phyloP scores from a whole-genome alignment of 2,113 vertebrate species.

The Progne subis region DNA sequence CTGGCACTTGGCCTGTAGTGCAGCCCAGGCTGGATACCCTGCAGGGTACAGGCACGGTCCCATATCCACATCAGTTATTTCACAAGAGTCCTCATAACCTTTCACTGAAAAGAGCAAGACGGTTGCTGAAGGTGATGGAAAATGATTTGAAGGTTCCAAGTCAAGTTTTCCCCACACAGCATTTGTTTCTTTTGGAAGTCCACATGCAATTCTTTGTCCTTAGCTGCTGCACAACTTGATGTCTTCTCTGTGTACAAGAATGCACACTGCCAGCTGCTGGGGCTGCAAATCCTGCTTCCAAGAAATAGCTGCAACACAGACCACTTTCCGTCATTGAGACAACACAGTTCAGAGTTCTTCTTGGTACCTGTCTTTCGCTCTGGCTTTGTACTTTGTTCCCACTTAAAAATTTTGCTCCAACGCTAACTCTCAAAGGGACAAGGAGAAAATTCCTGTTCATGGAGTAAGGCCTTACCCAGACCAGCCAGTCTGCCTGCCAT shows the following conservation, averaged over 20 bases:
- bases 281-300: background rate
- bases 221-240: background rate
- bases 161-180: background rate
- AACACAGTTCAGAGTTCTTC: background rate
- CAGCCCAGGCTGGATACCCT: background rate
- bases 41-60: no score
- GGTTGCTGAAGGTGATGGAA: background rate
- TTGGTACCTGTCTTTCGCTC: background rate
- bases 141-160: rapidly evolving
- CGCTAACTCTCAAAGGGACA: rapidly evolving
- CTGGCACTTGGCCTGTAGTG: background rate
- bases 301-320: background rate
- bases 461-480: background rate
- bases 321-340: background rate
- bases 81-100: background rate
- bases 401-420: background rate
- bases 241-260: background rate
- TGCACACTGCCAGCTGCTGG: background rate
- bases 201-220: background rate
- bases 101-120: background rate
- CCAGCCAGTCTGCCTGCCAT: background rate
- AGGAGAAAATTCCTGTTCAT: background rate
- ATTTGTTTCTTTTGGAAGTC: slow-evolving; percentile 1
- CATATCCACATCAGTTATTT: background rate
- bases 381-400: background rate